Base-by-base conservation (phyloP, 1,140 invertebrate species). In the Trachymyrmex cornetzi region DNA sequence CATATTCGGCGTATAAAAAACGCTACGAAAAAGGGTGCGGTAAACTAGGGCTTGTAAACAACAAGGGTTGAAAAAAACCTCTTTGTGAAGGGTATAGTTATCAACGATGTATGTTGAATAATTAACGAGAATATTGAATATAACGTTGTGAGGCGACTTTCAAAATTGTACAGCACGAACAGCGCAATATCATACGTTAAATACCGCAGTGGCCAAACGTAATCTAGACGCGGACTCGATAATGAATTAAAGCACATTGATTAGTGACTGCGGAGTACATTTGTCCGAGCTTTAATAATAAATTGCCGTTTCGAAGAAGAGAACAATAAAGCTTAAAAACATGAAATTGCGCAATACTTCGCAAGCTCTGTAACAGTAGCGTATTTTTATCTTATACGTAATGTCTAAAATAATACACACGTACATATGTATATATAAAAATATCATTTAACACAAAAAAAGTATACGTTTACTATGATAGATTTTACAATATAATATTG, bases 331-430 rank as follows among this genome's bases (percentile, higher is more conserved):
- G 1, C 9, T 27, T 12, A 57, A n/a, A 14, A n/a, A 27, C 24
- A 48, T 9, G 14, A 11, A 12, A 69, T 81, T 81, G 50, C 64
- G 77, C 77, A 81, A 81, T 57, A 81, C 71, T 55, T 81, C 48
- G 64, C 48, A 81, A 81, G 16, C 22, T 38, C n/a, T 0, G 6
- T 12, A 30, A 48, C 12, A 19, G 24, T 3, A 53, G 7, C 34
- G 9, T 7, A 34, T 1, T 30, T 53, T 24, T 30, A 50, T 34
- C 19, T 12, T 55, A 14, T 6, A 22, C 4, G 30, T 14, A 44
- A 64, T 48, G 3, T 27, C n/a, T 27, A 11, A 63, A 64, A 9
- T 77, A 30, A 63, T 67, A 24, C 34, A 27, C 12, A 2, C 7
- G 12, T 38, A 59, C 9, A 24, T 14, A 48, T 12, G 4, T 12